Conservation (phyloP, 2,797 vertebrate genomes). For the Sebastolobus altivelis region DNA sequence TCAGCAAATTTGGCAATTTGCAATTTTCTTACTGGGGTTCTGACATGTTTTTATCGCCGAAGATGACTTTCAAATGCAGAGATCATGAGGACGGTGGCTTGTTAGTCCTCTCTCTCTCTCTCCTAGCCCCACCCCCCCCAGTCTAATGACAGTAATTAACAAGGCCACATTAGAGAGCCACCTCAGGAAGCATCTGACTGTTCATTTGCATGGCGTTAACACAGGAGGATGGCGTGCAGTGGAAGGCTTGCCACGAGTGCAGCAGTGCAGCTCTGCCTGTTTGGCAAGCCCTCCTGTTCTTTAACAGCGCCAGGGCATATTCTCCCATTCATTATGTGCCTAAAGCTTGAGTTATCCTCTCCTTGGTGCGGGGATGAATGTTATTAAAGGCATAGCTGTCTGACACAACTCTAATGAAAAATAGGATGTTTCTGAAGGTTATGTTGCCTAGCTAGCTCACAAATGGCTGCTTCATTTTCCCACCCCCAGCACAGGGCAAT, state of each 20-base stretch:
- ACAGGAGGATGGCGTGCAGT: constrained; percentile 83
- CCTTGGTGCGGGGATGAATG: constrained; percentile 87
- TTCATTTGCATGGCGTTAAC: constrained; percentile 86
- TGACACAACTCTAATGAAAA: constrained; percentile 90
- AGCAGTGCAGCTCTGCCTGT: constrained; percentile 74
- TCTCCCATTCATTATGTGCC: constrained; percentile 89
- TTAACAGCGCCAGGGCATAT: constrained; percentile 79
- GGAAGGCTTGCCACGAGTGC: constrained; percentile 82
- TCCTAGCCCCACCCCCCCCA: constrained; percentile 76
- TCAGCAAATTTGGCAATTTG: constrained; percentile 99
- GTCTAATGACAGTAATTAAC: constrained; percentile 98
- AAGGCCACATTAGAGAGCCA: constrained; percentile 90
- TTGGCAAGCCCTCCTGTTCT: constrained; percentile 76
- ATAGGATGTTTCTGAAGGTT: constrained; percentile 91
- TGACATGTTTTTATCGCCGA: constrained; percentile 94
- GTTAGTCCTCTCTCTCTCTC: constrained; percentile 84
- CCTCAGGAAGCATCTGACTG: constrained; percentile 88
- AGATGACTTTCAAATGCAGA: constrained; percentile 97
- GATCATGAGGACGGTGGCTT: constrained; percentile 95
- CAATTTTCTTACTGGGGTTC: constrained; percentile 91
- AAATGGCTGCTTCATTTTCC: constrained; percentile 86
- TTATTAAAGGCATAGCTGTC: constrained; percentile 88
- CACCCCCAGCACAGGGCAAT: constrained; percentile 79
- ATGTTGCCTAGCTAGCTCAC: constrained; percentile 84
- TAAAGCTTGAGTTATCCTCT: constrained; percentile 89